Base-by-base conservation (phyloP, 2,888 invertebrate genomes). In the Camponotus fellah region DNA sequence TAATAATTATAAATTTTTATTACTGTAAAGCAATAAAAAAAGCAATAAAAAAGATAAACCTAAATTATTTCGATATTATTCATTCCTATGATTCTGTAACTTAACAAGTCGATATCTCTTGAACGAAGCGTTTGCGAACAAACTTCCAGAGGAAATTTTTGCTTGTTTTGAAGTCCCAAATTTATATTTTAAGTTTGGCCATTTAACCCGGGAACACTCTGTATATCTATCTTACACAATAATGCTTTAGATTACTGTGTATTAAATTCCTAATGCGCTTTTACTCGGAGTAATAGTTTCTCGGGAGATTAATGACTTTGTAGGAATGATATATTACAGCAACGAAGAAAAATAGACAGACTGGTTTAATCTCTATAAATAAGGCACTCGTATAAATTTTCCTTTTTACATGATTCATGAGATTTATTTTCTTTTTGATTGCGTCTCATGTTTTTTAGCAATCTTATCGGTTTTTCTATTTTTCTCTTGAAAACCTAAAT, bases 321-420 rank as follows among this genome's bases (percentile, higher is more conserved):
- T 17, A 21, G 34, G 71, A 79, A 71, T 71, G n/a, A 79, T 60
- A 60, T 79, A 60, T 46, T 58, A 53, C 46, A 37, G 17, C 21
- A 8, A 17, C 4, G 14, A 71, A 79, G 69, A 79, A 37, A 69
- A 71, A 71, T 77, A 68, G 56, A 68, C 12, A 77, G 3, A 5
- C 43, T 71, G 37, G 3, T 60, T 71, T 71, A 46, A 58, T 60
- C 58, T 43, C 34, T 79, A 71, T 60, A 60, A 79, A 79, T 60
- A 79, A 79, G 5, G 32, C 14, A 34, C 10, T 56, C 4, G 12
- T 71, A 46, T 71, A 79, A 58, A 69, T 71, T 34, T 8, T 58
- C 10, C 6, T 69, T 69, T 69, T 68, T 49, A 12, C 26, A 58
- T 37, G 14, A 77, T 14, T 77, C 14, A 58, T 69, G 43, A 40